These are phyloP conservation scores for Stichodactyla mertensii DNA, from an alignment of 64 coral and sea anemone genomes.

Conservation along the genomic window DNA sequence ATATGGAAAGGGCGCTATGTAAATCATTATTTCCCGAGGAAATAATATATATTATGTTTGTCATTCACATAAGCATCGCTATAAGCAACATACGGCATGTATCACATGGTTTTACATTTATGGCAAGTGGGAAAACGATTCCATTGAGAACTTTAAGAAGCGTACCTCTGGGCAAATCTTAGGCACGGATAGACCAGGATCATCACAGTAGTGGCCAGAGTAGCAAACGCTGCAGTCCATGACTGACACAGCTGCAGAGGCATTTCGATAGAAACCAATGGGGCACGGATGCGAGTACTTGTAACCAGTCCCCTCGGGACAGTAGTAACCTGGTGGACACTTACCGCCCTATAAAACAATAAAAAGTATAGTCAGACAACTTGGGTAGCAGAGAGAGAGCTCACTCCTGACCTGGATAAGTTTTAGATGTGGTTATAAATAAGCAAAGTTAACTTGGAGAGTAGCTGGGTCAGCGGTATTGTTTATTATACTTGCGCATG, in stretches of 20 bases:
- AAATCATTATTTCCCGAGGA: no score
- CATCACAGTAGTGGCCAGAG: conserved; percentile 83
- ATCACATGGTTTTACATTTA: no score
- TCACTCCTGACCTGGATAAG: no score
- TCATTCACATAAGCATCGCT: no score
- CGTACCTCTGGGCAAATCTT: conserved; percentile 80
- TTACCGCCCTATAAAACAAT: conserved; percentile 50
- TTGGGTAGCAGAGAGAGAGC: no score
- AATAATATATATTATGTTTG: no score
- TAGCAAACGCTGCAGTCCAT: conserved; percentile 93
- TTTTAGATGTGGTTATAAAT: no score
- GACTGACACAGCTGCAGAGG: conserved; percentile 76
- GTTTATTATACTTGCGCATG: no score
- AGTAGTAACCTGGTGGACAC: conserved; percentile 89
- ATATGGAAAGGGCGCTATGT: no score
- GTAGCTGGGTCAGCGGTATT: no score
- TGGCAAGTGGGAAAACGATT: not conserved
- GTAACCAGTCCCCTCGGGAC: conserved; percentile 79
- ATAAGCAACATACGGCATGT: not conserved
- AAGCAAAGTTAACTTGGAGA: no score
- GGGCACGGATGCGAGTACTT: conserved; percentile 76
- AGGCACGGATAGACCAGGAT: conserved; percentile 50
- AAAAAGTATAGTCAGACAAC: not conserved
- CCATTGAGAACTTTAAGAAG: not conserved
- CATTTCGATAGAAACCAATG: conserved; percentile 86